Evolutionary conservation across 2,888 invertebrate species (phyloP).

Genomic region (Tricholauxania praeusta): DNA sequence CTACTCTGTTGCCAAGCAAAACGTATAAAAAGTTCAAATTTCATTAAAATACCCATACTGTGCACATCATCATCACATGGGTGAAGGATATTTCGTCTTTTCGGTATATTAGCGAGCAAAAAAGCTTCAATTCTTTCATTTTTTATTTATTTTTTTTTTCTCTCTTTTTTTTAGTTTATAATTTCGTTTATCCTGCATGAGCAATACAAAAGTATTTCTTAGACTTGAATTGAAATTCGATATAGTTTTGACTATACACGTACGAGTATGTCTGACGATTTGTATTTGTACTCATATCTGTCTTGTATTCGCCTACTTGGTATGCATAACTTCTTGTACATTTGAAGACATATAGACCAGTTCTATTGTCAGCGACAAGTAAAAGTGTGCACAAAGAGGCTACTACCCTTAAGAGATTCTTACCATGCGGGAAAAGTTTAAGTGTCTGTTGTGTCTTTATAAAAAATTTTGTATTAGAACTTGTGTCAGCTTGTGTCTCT

Average conservation of each 20-base stretch:
- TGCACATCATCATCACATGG: neutral
- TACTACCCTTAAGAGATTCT: too few species aligned
- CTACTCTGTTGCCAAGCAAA: slow-evolving; percentile 1
- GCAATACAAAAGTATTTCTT: neutral
- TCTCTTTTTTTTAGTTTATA: neutral
- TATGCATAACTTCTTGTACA: slow-evolving; percentile 14
- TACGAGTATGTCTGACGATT: too few species aligned
- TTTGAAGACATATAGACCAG: neutral
- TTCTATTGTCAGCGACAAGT: slow-evolving; percentile 1
- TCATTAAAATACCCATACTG: too few species aligned
- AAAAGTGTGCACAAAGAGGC: too few species aligned
- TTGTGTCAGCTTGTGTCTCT: too few species aligned
- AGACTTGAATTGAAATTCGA: slow-evolving; percentile 11
- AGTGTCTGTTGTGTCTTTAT: too few species aligned
- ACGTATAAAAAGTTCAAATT: too few species aligned
- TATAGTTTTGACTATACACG: neutral
- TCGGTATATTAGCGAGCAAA: neutral
- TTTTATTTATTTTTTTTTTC: neutral
- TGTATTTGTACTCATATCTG: neutral
- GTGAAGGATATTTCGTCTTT: slow-evolving; percentile 16
- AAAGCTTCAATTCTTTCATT: neutral
- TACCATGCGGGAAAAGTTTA: too few species aligned
- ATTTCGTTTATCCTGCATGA: neutral
- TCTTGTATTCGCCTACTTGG: slow-evolving; percentile 19
- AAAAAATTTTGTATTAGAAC: too few species aligned